Evolutionary conservation across 2,113 vertebrate species (phyloP), one percentile per base, ranked within the genome.

Genomic region (Eulemur rufifrons): DNA sequence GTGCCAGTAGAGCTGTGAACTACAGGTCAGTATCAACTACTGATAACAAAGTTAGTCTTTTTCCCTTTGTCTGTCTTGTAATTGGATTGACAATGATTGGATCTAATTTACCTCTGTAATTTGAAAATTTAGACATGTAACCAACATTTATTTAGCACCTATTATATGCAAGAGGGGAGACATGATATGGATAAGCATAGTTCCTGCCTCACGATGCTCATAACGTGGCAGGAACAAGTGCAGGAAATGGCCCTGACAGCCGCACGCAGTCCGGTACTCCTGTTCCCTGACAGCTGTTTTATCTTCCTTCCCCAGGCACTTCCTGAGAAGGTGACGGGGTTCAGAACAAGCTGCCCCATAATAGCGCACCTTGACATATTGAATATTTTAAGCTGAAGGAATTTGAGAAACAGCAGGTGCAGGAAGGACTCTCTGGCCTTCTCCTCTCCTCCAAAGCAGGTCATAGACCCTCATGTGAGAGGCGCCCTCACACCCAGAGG

Each of bases 251-350:
- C 21, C 52, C 59, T 27, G 32, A 5, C 5, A 13, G 3, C 20
- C 5, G 2, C 56, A 8, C 8, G 13, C 39, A 34, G 6, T 13
- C 0, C 4, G 18, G 29, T 25, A 6, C 23, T 9, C 21, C 23
- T 68, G 6, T 21, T 59, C 13, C 8, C 11, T 7, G 56, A 66
- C 3, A 21, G 25, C 78, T 6, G 0, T 27, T 39, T 29, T 23
- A 37, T 47, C 66, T 56, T 10, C 37, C 39, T 64, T 61, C 15
- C 50, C 68, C 37, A n/a, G 14, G n/a, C 0, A 56, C 37, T 45
- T 84, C 18, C 83, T 13, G 12, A 20, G 39, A 21, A 74, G 20
- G 34, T 13, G 69, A 17, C 25, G 69, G 76, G 34, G 61, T 83
- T 64, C 69, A 34, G 69, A 74, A 15, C 27, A 32, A 27, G 15